Evolutionary conservation across 2,797 vertebrate genomes (phyloP), one percentile per base, ranked within the genome.

Genomic region (Leuciscus waleckii): DNA sequence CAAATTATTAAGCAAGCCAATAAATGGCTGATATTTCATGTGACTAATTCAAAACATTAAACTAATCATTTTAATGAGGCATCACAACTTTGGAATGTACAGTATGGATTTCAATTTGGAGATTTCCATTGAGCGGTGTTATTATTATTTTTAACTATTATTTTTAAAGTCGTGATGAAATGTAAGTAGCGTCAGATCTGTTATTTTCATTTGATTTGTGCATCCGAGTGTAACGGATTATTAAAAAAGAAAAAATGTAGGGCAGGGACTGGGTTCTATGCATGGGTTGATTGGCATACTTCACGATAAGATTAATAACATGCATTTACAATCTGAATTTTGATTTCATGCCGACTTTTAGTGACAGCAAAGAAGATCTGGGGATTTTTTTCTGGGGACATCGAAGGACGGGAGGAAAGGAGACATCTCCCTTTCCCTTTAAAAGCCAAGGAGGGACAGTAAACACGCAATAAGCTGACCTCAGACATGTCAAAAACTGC

Each of bases 401-500:
- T 43, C 11, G 14, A 77, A 41, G 51, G 13, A 77, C 11, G 37
- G 14, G 54, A 61, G 9, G 37, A 37, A 41, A 58, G 19, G 32
- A 58, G n/a, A 32, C 58, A 13, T 65, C 19, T 29, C 58, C n/a
- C 13, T 56, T 56, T 37, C 14, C 2, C 14, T 79, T 41, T n/a
- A 79, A 39, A 58, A 39, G 51, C 19, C 32, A 23, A 6, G 17
- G 4, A n/a, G 6, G 51, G 39, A 10, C n/a, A n/a, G 39, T 63
- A 16, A 37, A n/a, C 19, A 11, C n/a, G 9, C 37, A 23, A 74
- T 43, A 58, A 74, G 16, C 58, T 81, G 58, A 65, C 21, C 56
- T 76, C 19, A 70, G 46, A 39, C 67, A 43, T 77, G 79, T 46
- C 79, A 61, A 79, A 79, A 43, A 65, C 63, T 56, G 26, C 35